phyloP scores from a whole-genome alignment of 2,888 invertebrate genomes.

The Eudasyphora cyanicolor region DNA sequence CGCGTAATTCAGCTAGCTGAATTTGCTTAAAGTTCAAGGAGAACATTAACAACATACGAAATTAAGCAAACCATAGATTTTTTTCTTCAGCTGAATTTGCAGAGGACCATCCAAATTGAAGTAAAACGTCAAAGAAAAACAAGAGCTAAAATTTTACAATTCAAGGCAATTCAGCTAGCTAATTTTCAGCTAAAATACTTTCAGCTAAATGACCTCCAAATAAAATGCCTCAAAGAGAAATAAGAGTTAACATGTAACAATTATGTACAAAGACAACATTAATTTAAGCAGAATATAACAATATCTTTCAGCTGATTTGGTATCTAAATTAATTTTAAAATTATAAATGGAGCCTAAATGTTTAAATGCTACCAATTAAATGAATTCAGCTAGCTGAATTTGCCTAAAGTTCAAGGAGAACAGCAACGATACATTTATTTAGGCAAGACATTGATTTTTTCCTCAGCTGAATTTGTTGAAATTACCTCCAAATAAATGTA shows the following conservation, averaged over 20 bases:
- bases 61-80: not conserved
- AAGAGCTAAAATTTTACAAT: too few relatives aligned
- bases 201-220: too few relatives aligned
- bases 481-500: not conserved
- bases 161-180: not conserved
- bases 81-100: not conserved
- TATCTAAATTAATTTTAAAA: not conserved
- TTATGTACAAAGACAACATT: not conserved
- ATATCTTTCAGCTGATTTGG: constrained; percentile 8
- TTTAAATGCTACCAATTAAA: not conserved
- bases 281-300: too few relatives aligned
- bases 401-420: not conserved
- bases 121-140: too few relatives aligned
- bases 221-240: not conserved
- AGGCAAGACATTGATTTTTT: not conserved
- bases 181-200: constrained; percentile 17
- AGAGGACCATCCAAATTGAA: not conserved
- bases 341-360: not conserved
- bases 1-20: constrained; percentile 10
- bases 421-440: too few relatives aligned
- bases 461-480: too few relatives aligned
- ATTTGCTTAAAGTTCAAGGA: not conserved
- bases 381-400: constrained; percentile 26
- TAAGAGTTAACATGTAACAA: not conserved
- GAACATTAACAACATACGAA: not conserved